These are phyloP conservation scores for Trinectes maculatus DNA, from an alignment of 2,113 vertebrate genomes.

Conservation along the genomic window DNA sequence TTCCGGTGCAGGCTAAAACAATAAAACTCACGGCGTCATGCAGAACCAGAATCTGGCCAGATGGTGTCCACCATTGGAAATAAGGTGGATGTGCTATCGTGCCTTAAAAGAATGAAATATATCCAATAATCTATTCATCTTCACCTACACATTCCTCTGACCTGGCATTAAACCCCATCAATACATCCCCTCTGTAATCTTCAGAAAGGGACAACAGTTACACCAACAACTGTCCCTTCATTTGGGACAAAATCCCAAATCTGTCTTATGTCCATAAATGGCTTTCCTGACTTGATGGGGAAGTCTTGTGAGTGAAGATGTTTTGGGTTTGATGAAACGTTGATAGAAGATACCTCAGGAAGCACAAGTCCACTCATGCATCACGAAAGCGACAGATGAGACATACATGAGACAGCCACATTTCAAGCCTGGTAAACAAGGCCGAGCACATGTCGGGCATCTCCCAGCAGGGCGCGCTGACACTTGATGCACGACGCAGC, in stretches of 20 bases:
- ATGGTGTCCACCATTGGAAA: slow-evolving; percentile 33
- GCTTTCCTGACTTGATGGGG: slow-evolving; percentile 18
- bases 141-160: slow-evolving; percentile 8
- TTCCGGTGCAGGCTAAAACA: slow-evolving; percentile 20
- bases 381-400: slow-evolving; percentile 17
- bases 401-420: slow-evolving; percentile 28
- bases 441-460: slow-evolving; percentile 38
- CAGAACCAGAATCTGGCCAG: slow-evolving; percentile 29
- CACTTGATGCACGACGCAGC: slow-evolving; percentile 23
- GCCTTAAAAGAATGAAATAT: slow-evolving; percentile 29
- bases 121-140: slow-evolving; percentile 26
- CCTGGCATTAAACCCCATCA: slow-evolving; percentile 37
- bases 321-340: neutral
- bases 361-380: neutral
- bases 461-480: slow-evolving; percentile 32
- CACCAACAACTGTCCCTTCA: slow-evolving; percentile 29
- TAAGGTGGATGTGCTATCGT: slow-evolving; percentile 28
- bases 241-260: slow-evolving; percentile 1
- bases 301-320: neutral
- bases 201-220: slow-evolving; percentile 40
- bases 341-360: slow-evolving; percentile 5
- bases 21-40: slow-evolving; percentile 13
- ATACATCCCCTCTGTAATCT: slow-evolving; percentile 27
- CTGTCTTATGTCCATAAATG: neutral
- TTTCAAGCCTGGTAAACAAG: slow-evolving; percentile 52